Conservation (phyloP, 2,888 invertebrate genomes). For the Spilarctia lutea region DNA sequence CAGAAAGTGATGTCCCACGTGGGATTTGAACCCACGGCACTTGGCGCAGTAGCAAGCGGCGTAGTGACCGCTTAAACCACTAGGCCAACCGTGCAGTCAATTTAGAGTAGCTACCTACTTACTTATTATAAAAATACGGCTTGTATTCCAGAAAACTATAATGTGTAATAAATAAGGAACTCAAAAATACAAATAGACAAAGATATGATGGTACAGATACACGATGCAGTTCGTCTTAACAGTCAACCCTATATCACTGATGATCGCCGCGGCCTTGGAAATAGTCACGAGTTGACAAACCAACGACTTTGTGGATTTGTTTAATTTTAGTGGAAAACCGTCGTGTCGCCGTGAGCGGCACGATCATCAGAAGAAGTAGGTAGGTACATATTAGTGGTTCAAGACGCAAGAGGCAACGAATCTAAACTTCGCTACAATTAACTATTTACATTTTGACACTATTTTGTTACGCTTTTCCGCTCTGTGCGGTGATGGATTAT, state of each 20-base stretch:
- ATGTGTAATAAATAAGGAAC: no score
- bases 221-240: neutral
- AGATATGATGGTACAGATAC: neutral
- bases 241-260: constrained; percentile 62
- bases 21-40: no score
- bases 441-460: neutral
- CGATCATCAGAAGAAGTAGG: constrained; percentile 63
- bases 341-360: constrained; percentile 60
- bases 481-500: no score
- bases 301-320: constrained; percentile 70
- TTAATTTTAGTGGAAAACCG: constrained; percentile 76
- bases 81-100: no score
- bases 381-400: constrained; percentile 9
- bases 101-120: no score
- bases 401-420: constrained; percentile 28
- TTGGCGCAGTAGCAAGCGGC: no score
- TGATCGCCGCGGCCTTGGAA: constrained; percentile 69
- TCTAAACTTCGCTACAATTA: neutral
- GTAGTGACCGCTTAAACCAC: no score
- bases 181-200: neutral
- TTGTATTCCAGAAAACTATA: neutral
- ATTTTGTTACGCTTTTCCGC: neutral
- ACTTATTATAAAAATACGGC: no score
- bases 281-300: constrained; percentile 82
- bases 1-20: no score